Base-by-base conservation (phyloP, 2,888 invertebrate genomes). In the Epistrophe grossulariae region DNA sequence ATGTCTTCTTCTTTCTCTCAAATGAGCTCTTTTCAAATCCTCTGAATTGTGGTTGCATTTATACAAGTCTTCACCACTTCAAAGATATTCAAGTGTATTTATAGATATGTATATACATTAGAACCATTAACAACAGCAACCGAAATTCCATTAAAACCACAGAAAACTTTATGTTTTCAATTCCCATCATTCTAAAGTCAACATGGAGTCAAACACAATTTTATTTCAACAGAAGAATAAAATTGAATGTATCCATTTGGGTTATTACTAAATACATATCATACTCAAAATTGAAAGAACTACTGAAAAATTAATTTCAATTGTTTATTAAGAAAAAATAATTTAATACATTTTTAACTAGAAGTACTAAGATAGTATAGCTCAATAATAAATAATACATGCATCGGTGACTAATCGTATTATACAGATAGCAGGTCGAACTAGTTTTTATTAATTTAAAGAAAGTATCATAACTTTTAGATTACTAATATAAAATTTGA, bases 11-110 rank as follows among this genome's bases (percentile, higher is more conserved):
- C 45, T 38, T 35, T 45, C 40, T 38, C 13, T 24, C 45, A 43
- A 31, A 68, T 19, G 19, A 45, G 60, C 24, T 77, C 70, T 55
- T 55, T 50, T 52, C 45, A 45, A 70, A 55, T 77, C 77, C 38
- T 31, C 35, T 59, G 57, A 76, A 72, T 66, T 84, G 80, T 68
- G 84, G 84, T 84, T 80, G 59, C 45, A 64, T 66, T 45, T 35
- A 66, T 66, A 66, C 71, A 66, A 72, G 72, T 72, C 60, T 60
- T 71, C 24, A 72, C 80, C 72, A 84, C 81, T 76, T 59, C 45
- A 80, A 71, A 57, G 40, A 31, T 50, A 55, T 10, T 55, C 6
- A 13, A 43, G 5, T 52, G 68, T 68, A 19, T 7, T 7, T 38
- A 31, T 40, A 40, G 40, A 13, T 43, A 8, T 35, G 2, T 31